Percentiles rank a stretch among this genome's conserved stretches.
phyloP scores from a whole-genome alignment of 2,888 invertebrate genomes.

The Argyra leucocephala region DNA sequence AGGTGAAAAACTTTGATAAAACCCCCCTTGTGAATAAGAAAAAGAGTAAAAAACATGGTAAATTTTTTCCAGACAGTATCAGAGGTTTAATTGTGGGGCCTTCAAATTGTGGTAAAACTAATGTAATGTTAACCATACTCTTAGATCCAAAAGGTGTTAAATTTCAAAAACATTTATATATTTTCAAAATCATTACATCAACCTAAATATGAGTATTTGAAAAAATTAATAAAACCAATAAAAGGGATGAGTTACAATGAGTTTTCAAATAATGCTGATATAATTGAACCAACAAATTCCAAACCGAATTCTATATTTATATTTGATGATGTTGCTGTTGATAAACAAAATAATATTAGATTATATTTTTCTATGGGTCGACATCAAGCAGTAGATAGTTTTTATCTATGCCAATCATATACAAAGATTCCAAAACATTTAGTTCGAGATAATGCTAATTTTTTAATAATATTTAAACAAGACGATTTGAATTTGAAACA shows the following conservation, averaged over 20 bases:
- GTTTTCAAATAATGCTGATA: constrained; percentile 18
- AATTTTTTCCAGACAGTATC: constrained; percentile 28
- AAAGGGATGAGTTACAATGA: constrained; percentile 17
- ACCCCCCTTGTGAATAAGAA: not conserved
- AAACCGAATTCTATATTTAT: constrained; percentile 33
- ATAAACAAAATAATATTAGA: constrained; percentile 30
- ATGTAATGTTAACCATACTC: constrained; percentile 29
- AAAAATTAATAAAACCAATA: constrained; percentile 18
- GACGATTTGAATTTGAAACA: constrained; percentile 34
- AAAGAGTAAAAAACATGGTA: constrained; percentile 25
- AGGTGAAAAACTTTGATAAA: not conserved
- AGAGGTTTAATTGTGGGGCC: constrained; percentile 31
- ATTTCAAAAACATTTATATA: constrained; percentile 35
- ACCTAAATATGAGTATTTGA: constrained; percentile 24
- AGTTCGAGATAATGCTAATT: constrained; percentile 32
- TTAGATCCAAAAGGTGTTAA: constrained; percentile 29
- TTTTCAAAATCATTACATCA: constrained; percentile 28
- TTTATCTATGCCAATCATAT: constrained; percentile 34
- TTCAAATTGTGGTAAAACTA: constrained; percentile 37
- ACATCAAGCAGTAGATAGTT: constrained; percentile 32
- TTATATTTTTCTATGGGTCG: constrained; percentile 32
- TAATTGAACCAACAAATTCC: constrained; percentile 22
- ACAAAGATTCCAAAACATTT: constrained; percentile 34
- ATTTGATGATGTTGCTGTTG: constrained; percentile 38
- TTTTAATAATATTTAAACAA: constrained; percentile 35